Percentiles rank a stretch among this genome's conserved stretches.
Evolutionary conservation across 2,113 vertebrate genomes (phyloP).

Genomic region (Tetrao urogallus): DNA sequence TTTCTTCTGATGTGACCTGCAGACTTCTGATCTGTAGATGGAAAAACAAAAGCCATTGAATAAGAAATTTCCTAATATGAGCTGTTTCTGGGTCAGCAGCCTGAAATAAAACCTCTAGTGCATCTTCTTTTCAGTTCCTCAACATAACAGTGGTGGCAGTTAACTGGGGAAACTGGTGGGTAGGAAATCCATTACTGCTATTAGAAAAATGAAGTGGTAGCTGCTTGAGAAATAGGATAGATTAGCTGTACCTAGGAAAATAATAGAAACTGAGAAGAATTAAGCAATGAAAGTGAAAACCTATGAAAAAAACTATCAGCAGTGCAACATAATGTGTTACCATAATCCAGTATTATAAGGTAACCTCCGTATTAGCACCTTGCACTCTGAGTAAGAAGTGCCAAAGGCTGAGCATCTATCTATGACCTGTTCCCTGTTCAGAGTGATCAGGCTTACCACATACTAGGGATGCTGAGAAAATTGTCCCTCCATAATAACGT

Average conservation of each 20-base stretch:
- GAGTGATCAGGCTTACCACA: constrained; percentile 6
- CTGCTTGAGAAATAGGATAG: not conserved
- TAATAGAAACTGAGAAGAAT: not conserved
- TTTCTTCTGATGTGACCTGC: not conserved
- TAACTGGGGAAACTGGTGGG: not conserved
- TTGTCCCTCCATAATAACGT: rapidly evolving
- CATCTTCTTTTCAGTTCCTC: not conserved
- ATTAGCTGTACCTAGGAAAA: not conserved
- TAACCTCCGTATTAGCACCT: constrained; percentile 30
- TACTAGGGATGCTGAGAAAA: constrained; percentile 8
- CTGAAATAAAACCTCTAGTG: not conserved
- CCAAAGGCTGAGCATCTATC: constrained; percentile 49
- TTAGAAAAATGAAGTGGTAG: not conserved
- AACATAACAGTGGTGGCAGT: not conserved
- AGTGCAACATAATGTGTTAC: not conserved
- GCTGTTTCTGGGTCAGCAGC: not conserved
- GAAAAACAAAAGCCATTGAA: not conserved
- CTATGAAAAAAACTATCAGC: not conserved
- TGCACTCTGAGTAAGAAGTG: constrained; percentile 33
- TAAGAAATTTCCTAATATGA: not conserved
- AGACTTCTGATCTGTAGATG: not conserved
- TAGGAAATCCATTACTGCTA: not conserved
- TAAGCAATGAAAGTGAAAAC: not conserved
- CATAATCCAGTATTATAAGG: constrained; percentile 22
- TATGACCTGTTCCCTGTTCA: constrained; percentile 1